Base-by-base conservation (phyloP, 1,140 invertebrate species). In the Drosophila pachea region DNA sequence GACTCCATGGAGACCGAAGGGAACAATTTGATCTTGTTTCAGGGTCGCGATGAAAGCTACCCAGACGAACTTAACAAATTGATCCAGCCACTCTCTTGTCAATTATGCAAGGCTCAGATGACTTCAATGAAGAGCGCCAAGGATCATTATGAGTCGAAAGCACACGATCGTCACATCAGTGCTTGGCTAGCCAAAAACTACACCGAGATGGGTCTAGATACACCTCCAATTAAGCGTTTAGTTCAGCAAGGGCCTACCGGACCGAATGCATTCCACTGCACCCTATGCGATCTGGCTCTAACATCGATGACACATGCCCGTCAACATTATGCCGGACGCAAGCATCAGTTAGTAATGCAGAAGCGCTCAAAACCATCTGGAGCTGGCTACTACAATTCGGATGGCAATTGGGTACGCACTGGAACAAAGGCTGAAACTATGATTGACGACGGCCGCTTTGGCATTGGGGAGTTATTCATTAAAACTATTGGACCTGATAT, bases 141-240 rank as follows among this genome's bases (percentile, higher is more conserved):
- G 59, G 73, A 90, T 43, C 90, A 91, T 53, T 91, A 91, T 59
- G 86, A 90, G 58, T 90, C 90, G 0, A 91, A 90, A 60, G 86
- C 88, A 16, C 90, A 91, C 63, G 89, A 90, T 56, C 90, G 90
- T 38, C 90, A 90, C 49, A 86, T 91, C 11, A 78, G 83, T 49
- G 89, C 82, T 31, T 91, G 86, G 83, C 64, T 91, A 35, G 70
- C 63, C 12, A 79, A 70, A 35, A 86, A 86, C 36, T 86, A 86
- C 42, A 76, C 82, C 7, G 82, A 86, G 6, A 81, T 49, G 52
- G 89, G 81, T 12, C 75, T 62, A 56, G 69, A 75, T 72, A 65
- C 64, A 74, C 90, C 70, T 56, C 83, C 53, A 16, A 76, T 78
- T 33, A 90, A 68, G 56, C 90, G 74, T 50, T 73, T 82, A 4